These are phyloP conservation scores for Drosophila pseudoobscura DNA, from an alignment of 1,140 invertebrate genomes.

Conservation along the genomic window DNA sequence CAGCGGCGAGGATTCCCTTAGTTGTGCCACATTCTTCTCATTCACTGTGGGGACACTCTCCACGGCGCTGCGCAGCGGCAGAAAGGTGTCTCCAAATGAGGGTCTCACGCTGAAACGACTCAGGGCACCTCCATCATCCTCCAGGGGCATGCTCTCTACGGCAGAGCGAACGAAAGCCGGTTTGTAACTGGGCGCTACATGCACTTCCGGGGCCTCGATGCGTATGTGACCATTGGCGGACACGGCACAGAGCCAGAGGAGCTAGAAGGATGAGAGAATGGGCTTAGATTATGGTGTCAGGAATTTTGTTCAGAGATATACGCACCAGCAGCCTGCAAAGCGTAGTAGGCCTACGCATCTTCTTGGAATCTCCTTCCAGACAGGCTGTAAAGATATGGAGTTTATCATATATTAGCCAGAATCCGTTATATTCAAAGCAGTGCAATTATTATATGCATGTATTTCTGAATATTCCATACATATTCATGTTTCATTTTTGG, in stretches of 20 bases:
- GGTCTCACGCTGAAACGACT: slow-evolving; percentile 55
- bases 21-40: slow-evolving; percentile 28
- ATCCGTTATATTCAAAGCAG: too few species aligned
- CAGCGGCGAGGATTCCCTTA: slow-evolving; percentile 39
- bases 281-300: too few species aligned
- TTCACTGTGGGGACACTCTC: slow-evolving; percentile 84
- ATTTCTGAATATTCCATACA: too few species aligned
- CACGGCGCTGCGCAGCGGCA: slow-evolving; percentile 86
- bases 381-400: too few species aligned
- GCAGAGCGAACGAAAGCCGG: slow-evolving; percentile 84
- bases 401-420: too few species aligned
- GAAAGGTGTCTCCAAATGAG: slow-evolving; percentile 68
- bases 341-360: slow-evolving; percentile 52
- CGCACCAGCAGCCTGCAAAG: slow-evolving; percentile 41
- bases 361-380: neutral
- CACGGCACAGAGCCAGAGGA: slow-evolving; percentile 36
- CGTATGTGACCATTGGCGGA: slow-evolving; percentile 59
- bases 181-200: slow-evolving; percentile 45
- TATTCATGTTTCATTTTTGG: too few species aligned
- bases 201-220: slow-evolving; percentile 67
- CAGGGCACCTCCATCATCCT: slow-evolving; percentile 46
- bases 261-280: slow-evolving; percentile 9
- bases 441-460: too few species aligned
- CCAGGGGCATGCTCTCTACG: slow-evolving; percentile 84
- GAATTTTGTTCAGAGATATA: too few species aligned